Base-by-base conservation (phyloP, 1,140 invertebrate species). In the Scaptomyza montana region DNA sequence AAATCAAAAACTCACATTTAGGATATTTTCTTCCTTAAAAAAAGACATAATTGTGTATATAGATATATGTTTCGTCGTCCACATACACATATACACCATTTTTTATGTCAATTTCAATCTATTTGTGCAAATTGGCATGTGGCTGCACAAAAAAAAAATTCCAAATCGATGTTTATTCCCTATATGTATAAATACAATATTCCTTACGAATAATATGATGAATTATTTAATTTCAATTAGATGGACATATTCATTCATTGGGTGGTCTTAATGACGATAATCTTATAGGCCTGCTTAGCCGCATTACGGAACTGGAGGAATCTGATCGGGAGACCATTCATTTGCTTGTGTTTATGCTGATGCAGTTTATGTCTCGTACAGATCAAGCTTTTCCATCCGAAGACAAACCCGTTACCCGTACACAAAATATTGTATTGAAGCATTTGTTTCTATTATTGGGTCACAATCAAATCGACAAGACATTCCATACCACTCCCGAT, bases 251-350 rank as follows among this genome's bases (percentile, higher is more conserved):
- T 63, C 96, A 97, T 85, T 95, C 95, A 0, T 78, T 96, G n/a
- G 93, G 93, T 0, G 94, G 94, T n/a, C 93, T 94, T 2, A 94
- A 94, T 30, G 96, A 97, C 77, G 95, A 96, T 67, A 94, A 95
- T 63, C 75, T 96, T 12, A 93, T 95, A 46, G 94, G 94, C 0
- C 93, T 96, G 57, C 93, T 96, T 12, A 95, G 96, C 45, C 94
- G 95, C 92, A 96, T 98, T 4, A 95, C 99, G 56, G 98, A 99
- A 82, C 93, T 98, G 59, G 98, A 99, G 91, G 98, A 99, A 91
- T 95, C 97, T 16, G 98, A 99, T 90, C 95, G 96, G 85, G 98
- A 99, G 93, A 99, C 98, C 0, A 97, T 98, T 69, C 98, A 99
- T 92, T 93, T 99, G 16, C 93, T 99, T n/a, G 96, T 99, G 2